Evolutionary conservation across 2,113 vertebrate species (phyloP).

Genomic region (Archocentrus centrarchus): DNA sequence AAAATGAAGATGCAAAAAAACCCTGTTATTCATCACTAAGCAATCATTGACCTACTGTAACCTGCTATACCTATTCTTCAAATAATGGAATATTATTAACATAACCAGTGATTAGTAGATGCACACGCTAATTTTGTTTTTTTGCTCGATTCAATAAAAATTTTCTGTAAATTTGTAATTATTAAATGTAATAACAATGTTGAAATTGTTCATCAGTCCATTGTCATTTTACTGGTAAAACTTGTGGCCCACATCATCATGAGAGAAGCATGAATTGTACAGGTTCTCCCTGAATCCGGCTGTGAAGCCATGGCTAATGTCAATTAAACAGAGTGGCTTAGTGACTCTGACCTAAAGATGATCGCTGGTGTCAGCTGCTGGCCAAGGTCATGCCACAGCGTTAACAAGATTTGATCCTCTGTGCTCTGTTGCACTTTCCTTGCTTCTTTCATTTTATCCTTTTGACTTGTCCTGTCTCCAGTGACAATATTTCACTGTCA

Average conservation of each 20-base stretch:
- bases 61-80: not conserved
- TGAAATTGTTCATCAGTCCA: not conserved
- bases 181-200: not conserved
- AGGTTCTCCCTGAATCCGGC: conserved; percentile 22
- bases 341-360: conserved; percentile 76
- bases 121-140: not conserved
- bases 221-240: not conserved
- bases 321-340: conserved; percentile 81
- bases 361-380: conserved; percentile 75
- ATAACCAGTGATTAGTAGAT: not conserved
- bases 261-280: conserved; percentile 8
- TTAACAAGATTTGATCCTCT: conserved; percentile 81
- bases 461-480: conserved; percentile 43
- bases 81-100: not conserved
- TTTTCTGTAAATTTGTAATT: not conserved
- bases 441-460: conserved; percentile 59
- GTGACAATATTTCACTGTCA: conserved; percentile 74
- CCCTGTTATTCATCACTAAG: not conserved
- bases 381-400: conserved; percentile 78
- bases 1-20: not conserved
- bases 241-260: not conserved
- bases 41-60: not conserved
- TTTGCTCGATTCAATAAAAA: not conserved
- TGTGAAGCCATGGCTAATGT: conserved; percentile 60
- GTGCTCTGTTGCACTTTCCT: conserved; percentile 57